Percentiles rank a stretch among this genome's conserved stretches.
Conservation (phyloP, 2,888 invertebrate species). For the Corbicula japonica region DNA sequence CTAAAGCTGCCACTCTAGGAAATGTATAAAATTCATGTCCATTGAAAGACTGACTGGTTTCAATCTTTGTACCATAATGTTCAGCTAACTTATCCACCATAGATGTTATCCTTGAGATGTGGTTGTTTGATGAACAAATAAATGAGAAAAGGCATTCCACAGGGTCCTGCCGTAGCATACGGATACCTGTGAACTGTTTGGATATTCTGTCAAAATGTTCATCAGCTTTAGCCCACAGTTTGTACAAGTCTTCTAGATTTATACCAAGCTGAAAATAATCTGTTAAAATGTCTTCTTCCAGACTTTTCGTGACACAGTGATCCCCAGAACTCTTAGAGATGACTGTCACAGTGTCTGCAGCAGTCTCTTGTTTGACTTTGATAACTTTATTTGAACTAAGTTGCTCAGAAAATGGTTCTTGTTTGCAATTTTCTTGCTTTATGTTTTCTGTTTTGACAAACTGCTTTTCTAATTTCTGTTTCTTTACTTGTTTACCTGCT, state of each 20-base stretch:
- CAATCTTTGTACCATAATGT: conserved; percentile 93
- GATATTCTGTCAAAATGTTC: conserved; percentile 91
- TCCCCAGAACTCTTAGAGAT: too few species aligned
- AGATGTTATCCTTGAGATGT: conserved; percentile 94
- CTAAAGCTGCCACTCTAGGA: conserved; percentile 88
- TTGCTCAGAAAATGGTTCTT: too few species aligned
- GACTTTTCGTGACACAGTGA: too few species aligned
- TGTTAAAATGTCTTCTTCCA: conserved; percentile 86
- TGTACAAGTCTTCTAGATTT: conserved; percentile 91
- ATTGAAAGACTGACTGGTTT: conserved; percentile 87
- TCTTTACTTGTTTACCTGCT: too few species aligned
- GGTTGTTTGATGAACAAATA: conserved; percentile 99
- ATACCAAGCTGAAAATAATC: conserved; percentile 93
- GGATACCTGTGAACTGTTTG: conserved; percentile 91
- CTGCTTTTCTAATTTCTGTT: too few species aligned
- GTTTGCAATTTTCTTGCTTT: too few species aligned
- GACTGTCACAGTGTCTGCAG: too few species aligned
- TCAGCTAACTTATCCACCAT: conserved; percentile 96
- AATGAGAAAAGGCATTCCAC: conserved; percentile 97
- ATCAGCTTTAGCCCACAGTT: conserved; percentile 92
- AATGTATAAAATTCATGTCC: conserved; percentile 92
- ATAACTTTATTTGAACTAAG: too few species aligned
- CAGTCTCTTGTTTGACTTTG: too few species aligned
- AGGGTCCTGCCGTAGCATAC: conserved; percentile 96
- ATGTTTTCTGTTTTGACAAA: too few species aligned